Conservation (phyloP, 2,113 vertebrate species). For the Nerophis ophidion region DNA sequence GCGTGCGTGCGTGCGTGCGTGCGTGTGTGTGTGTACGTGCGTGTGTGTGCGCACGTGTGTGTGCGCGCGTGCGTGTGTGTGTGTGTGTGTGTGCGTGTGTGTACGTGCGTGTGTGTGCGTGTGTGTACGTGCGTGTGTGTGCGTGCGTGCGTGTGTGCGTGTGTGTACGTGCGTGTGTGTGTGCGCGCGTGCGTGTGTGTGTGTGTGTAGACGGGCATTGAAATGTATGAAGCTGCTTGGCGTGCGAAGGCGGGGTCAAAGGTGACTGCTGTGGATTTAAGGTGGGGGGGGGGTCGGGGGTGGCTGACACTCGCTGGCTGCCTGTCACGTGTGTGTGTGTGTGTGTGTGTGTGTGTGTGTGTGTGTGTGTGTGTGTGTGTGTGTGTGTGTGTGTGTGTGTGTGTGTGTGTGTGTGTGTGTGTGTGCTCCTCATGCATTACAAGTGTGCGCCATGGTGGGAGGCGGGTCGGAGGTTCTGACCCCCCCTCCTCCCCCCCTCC, state of each 20-base stretch:
- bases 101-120: no score
- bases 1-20: no score
- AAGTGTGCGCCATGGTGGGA: conserved; percentile 18
- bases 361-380: conserved; percentile 1
- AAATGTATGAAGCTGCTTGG: conserved; percentile 48
- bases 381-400: neutral
- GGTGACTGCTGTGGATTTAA: conserved; percentile 36
- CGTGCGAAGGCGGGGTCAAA: conserved; percentile 37
- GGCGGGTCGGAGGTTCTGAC: conserved; percentile 21
- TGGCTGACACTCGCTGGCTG: no score
- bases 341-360: no score
- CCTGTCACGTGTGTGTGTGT: neutral
- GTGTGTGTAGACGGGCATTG: conserved; percentile 23
- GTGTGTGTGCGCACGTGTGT: no score
- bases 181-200: neutral
- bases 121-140: no score
- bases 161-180: neutral
- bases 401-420: conserved; percentile 5
- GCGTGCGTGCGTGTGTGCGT: neutral
- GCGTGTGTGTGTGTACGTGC: no score
- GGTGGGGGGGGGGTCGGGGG: conserved; percentile 1
- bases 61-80: no score
- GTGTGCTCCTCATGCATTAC: conserved; percentile 40
- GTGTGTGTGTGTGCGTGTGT: no score
- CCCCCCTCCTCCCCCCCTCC: neutral